A percentile compares a stretch with the other conserved stretches of the same genome.
phyloP scores from a whole-genome alignment of 2,797 vertebrate genomes.

The Hoplostethus mediterraneus region DNA sequence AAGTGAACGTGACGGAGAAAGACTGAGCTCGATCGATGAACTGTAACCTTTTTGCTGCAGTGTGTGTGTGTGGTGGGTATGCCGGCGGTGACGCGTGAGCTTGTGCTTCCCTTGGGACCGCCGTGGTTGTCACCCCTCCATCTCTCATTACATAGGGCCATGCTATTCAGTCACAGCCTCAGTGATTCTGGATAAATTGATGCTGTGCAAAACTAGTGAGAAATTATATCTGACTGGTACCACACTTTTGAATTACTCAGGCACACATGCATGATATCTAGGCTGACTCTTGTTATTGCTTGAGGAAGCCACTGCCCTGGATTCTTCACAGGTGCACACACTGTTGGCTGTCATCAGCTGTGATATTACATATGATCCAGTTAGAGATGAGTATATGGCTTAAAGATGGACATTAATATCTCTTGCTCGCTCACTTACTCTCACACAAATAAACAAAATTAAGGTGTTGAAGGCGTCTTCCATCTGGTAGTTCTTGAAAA shows the following conservation, averaged over 20 bases:
- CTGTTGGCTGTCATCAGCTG: conserved; percentile 24
- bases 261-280: not conserved
- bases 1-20: conserved; percentile 50
- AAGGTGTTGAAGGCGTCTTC: conserved; percentile 3
- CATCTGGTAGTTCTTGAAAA: conserved; percentile 34
- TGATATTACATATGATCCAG: conserved; percentile 44
- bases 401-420: conserved; percentile 23
- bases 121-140: conserved; percentile 15
- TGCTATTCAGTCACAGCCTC: not conserved
- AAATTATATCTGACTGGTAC: not conserved
- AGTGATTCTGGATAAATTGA: conserved; percentile 20
- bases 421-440: not conserved
- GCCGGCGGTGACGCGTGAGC: conserved; percentile 28
- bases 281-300: not conserved
- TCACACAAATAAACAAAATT: not conserved
- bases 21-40: conserved; percentile 58
- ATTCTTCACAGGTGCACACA: conserved; percentile 27
- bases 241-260: not conserved
- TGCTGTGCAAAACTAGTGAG: not conserved
- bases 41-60: conserved; percentile 67
- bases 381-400: conserved; percentile 41
- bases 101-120: conserved; percentile 5
- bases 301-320: conserved; percentile 25
- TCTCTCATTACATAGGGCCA: not conserved
- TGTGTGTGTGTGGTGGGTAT: conserved; percentile 52